Conservation (phyloP, 2,113 vertebrate species). For the Urocolius indicus region DNA sequence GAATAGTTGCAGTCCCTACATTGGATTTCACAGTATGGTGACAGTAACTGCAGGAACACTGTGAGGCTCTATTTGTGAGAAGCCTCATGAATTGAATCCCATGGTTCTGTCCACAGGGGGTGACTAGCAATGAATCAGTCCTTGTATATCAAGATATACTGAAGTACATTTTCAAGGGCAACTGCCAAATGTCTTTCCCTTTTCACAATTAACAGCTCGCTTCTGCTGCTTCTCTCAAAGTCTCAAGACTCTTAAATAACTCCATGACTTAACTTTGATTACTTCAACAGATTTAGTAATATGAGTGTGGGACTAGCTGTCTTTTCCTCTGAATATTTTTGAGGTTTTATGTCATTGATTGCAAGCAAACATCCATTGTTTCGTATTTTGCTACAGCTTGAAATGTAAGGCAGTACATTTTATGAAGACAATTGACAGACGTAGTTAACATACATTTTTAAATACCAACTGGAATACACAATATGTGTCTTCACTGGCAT, state of each 20-base stretch:
- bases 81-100: constrained; percentile 35
- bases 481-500: not conserved
- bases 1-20: not conserved
- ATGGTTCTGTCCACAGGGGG: constrained; percentile 13
- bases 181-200: not conserved
- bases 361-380: fast-evolving
- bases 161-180: constrained; percentile 33
- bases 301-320: not conserved
- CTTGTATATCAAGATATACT: not conserved
- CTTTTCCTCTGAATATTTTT: not conserved
- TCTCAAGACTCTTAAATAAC: not conserved
- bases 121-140: constrained; percentile 9
- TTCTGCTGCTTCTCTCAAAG: not conserved
- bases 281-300: not conserved
- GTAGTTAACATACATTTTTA: not conserved
- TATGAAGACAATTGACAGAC: not conserved
- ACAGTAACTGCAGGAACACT: constrained; percentile 18
- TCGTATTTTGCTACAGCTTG: not conserved
- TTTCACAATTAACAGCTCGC: not conserved
- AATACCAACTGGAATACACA: not conserved
- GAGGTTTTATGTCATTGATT: not conserved
- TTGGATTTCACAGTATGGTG: constrained; percentile 34
- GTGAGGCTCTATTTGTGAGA: not conserved
- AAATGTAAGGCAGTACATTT: not conserved
- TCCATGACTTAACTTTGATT: not conserved